These are phyloP conservation scores for Electrophaes corylata DNA, from an alignment of 2,888 invertebrate genomes.

Conservation along the genomic window DNA sequence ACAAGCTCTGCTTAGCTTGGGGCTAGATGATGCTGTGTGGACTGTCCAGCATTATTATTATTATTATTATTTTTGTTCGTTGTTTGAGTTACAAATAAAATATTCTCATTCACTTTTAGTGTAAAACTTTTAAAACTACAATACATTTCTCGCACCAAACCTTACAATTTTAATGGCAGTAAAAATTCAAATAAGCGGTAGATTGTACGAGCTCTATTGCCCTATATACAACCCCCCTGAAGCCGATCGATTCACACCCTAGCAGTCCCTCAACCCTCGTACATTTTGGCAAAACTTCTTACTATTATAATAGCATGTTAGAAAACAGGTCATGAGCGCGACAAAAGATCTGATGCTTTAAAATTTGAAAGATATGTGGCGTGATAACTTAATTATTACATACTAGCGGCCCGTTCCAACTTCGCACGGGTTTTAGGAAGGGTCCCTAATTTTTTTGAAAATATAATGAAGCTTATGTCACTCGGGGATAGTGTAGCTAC, in stretches of 20 bases:
- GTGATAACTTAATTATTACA: too few relatives aligned
- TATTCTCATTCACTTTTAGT: too few relatives aligned
- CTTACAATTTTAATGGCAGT: background rate
- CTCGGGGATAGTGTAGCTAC: too few relatives aligned
- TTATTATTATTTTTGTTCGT: too few relatives aligned
- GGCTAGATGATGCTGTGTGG: too few relatives aligned
- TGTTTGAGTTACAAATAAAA: too few relatives aligned
- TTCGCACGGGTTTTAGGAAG: too few relatives aligned
- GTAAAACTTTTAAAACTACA: background rate
- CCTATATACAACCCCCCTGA: conserved; percentile 25
- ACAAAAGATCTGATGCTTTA: background rate
- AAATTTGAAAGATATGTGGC: background rate
- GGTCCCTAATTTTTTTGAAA: too few relatives aligned
- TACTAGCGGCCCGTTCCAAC: too few relatives aligned
- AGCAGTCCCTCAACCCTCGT: conserved; percentile 27
- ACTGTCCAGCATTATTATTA: too few relatives aligned
- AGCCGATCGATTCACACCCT: conserved; percentile 33
- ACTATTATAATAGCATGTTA: conserved; percentile 47
- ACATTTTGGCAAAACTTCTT: conserved; percentile 37
- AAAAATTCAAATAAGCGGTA: conserved; percentile 5
- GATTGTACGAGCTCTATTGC: conserved; percentile 18
- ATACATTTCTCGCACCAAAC: background rate
- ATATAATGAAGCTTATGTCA: too few relatives aligned
- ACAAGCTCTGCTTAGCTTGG: too few relatives aligned
- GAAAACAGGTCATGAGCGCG: conserved; percentile 54